Conservation (phyloP, 2,113 vertebrate species). For the Nycticorax nycticorax region DNA sequence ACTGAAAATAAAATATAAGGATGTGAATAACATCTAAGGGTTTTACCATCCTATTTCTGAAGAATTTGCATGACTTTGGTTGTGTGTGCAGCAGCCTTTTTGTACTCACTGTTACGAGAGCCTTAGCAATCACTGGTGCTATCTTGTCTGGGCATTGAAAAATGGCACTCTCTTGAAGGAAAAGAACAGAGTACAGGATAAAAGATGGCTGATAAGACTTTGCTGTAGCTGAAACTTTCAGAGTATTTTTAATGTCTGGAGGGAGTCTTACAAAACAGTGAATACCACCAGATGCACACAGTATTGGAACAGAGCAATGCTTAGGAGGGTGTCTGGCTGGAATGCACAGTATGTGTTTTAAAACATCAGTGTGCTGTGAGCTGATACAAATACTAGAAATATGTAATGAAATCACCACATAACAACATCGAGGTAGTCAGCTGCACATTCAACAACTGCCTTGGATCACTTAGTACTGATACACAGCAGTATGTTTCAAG, state of each 20-base stretch:
- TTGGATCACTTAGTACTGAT: neutral
- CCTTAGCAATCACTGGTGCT: neutral
- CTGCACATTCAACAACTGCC: neutral
- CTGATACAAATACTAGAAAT: neutral
- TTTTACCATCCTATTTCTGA: neutral
- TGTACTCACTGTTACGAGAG: neutral
- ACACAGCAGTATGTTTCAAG: neutral
- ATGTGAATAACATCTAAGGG: neutral
- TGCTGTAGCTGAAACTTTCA: neutral
- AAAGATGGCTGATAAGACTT: neutral
- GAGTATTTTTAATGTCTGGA: neutral
- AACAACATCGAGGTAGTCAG: neutral
- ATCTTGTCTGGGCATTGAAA: neutral
- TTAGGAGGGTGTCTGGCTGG: neutral
- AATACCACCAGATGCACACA: neutral
- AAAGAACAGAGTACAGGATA: neutral
- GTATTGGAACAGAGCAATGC: neutral
- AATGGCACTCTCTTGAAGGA: neutral
- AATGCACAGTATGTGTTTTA: neutral
- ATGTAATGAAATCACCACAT: neutral
- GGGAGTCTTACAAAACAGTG: neutral
- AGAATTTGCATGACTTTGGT: neutral
- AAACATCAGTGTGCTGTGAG: neutral
- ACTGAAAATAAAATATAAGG: neutral
- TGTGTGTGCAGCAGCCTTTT: neutral